Percentiles rank a stretch among this genome's conserved stretches.
phyloP scores from a whole-genome alignment of 2,797 vertebrate species.

The Rhinella marina region DNA sequence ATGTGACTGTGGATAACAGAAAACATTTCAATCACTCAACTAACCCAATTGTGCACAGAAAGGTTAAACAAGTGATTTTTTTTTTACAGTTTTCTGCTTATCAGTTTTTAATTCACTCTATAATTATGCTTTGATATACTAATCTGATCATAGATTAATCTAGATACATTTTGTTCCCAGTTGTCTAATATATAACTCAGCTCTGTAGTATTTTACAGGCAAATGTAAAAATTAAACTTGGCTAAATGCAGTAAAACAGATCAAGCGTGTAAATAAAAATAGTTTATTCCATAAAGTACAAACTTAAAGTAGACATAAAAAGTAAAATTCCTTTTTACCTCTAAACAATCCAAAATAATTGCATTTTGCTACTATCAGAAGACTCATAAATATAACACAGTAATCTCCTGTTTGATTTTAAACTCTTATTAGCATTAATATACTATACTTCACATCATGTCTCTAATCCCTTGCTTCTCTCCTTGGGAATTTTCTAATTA shows the following conservation, averaged over 20 bases:
- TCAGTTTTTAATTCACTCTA: background rate
- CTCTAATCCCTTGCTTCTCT: constrained; percentile 43
- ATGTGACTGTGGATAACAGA: too few relatives aligned
- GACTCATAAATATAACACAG: constrained; percentile 24
- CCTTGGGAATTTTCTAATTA: constrained; percentile 49
- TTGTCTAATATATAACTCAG: background rate
- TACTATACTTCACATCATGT: constrained; percentile 43
- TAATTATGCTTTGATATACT: background rate
- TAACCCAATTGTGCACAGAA: too few relatives aligned
- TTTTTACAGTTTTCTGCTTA: too few relatives aligned
- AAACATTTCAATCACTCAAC: too few relatives aligned
- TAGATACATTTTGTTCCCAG: background rate
- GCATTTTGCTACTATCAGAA: constrained; percentile 34
- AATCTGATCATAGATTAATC: background rate
- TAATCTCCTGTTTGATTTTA: constrained; percentile 52
- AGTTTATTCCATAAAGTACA: constrained; percentile 18
- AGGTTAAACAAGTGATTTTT: too few relatives aligned
- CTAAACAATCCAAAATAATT: constrained; percentile 45
- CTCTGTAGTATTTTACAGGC: background rate
- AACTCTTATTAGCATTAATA: constrained; percentile 48
- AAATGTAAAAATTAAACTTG: constrained; percentile 16
- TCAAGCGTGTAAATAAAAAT: constrained; percentile 33
- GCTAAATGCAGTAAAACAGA: constrained; percentile 12
- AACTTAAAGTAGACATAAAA: constrained; percentile 15
- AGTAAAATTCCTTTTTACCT: background rate